Evolutionary conservation across 35 echinoderm and acorn worm species (phyloP), one percentile per base, ranked within the genome.

Genomic region (Heliocidaris erythrogramma): DNA sequence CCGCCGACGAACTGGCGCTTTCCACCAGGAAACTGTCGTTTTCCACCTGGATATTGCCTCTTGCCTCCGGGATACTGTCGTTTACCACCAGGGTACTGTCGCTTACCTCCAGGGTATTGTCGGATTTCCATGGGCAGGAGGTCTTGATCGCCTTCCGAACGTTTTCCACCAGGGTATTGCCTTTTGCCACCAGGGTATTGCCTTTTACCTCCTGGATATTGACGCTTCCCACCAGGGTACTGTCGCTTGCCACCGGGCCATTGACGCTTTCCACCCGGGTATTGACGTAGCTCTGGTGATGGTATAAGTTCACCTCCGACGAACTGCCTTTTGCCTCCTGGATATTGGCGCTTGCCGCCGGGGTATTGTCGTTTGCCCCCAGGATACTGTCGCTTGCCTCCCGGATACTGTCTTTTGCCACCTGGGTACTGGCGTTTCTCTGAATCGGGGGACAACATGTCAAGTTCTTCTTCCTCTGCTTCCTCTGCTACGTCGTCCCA

Each of bases 321-420:
- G 50, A 92, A 92, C 29, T 92, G 91, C 29, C 91, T 32, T 59
- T 92, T 92, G 30, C 91, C 91, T 5, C 31, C 91, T 2, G 91
- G 91, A 59, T 53, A 92, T 42, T 92, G 91, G 13, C 91, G 47
- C 49, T 92, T 92, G 49, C 91, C 91, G 18, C 48, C 91, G n/a
- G 91, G 91, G 49, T 92, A 92, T 92, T 92, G 91, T 13, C 91
- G 91, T 59, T 92, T 92, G 14, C 91, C 91, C 18, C 91, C 91
- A 21, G 91, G 91, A 59, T 92, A 92, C 30, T 92, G 91, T 16
- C 91, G 91, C 29, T 92, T 59, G 10, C 91, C 91, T 13, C 91
- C 91, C 12, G 49, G 48, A 48, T 52, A 92, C 48, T 92, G 91
- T 48, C 91, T 92, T 48, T 92, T 92, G 50, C 91, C 91, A 27